Base-by-base conservation (phyloP, 30 jellyfish, hydroid and myxozoan species). In the Turritopsis rubra region DNA sequence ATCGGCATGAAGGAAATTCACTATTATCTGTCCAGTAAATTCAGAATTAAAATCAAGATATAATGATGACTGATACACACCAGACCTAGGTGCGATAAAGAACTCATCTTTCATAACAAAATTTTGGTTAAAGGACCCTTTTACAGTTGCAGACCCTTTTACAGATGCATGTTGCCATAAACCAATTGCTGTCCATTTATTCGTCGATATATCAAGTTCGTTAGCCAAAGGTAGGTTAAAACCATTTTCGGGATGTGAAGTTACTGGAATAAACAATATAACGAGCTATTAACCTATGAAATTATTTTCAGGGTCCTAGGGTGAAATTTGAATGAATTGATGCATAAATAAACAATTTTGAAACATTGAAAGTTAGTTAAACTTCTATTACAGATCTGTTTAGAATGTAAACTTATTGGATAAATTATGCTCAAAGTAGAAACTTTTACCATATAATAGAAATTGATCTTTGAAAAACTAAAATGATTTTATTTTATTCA, bases 161-260 rank as follows among this genome's bases (percentile, higher is more conserved):
- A 28, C 72, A 19, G 23, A 17, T 1, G 30, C 53, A 26, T 77
- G 41, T 1, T 30, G 73, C 85, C 85, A 77, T 24, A 28, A 30
- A 1, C 53, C 30, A 20, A 77, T 60, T 28, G 53, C 30, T 77
- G 28, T 30, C 85, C 85, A 77, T 77, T 77, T 29, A 4, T 77
- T 21, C n/a, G 17, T n/a, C 29, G 83, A 13, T 28, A 29, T 0
- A 29, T n/a, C 30, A 18, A 29, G 72, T 1, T 77, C 21, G 29
- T 77, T 77, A 26, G 66, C 72, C 30, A 77, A 28, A 30, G 41
- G 66, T 13, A 77, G 73, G 8, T 29, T 21, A 30, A 77, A 77
- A 0, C 85, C 85, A 77, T 29, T 77, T 24, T 77, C 85, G 25
- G 85, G 85, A 30, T 77, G 52, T 52, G 52, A 19, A 72, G 31